Evolutionary conservation across 1,140 invertebrate genomes (phyloP), one percentile per base, ranked within the genome.

Genomic region (Formica selysi): DNA sequence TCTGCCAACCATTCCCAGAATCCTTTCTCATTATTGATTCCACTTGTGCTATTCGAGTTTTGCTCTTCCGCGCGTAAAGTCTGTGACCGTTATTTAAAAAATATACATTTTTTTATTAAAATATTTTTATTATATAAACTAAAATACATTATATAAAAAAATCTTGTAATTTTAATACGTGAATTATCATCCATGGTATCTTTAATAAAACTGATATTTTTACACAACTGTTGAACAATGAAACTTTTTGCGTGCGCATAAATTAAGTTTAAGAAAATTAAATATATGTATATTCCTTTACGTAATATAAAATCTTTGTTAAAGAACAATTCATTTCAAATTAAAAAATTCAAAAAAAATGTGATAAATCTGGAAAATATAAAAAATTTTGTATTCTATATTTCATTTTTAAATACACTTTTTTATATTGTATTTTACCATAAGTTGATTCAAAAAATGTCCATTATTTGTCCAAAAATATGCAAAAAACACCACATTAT

Each of bases 1-100:
- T 38, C 48, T 13, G 62, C n/a, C 10, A 91, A 36, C 92, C 79
- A 92, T 62, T 86, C 91, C 89, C 51, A 91, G 36, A 87, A 90
- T 85, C 85, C 86, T 87, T 89, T 92, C n/a, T 90, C 92, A 11
- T 90, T 76, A 1, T 36, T 3, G 32, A 64, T 74, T 29, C 6
- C 57, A n/a, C 32, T 36, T 1, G 78, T 84, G 11, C 0, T 57
- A 29, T 87, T 87, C 1, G 19, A 64, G 1, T n/a, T 89, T 11
- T 36, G 26, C 22, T 16, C 4, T 5, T 73, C 22, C 2, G 10
- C 36, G n/a, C 5, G 6, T 54, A 19, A 22, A 38, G 22, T 16
- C 84, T 89, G 62, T 1, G 68, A 71, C n/a, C 51, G 22, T 59
- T 64, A 70, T 86, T 67, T n/a, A 57, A 32, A 32, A 32, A 32